Evolutionary conservation across 2,797 vertebrate genomes (phyloP), one percentile per base, ranked within the genome.

Genomic region (Trachurus trachurus): DNA sequence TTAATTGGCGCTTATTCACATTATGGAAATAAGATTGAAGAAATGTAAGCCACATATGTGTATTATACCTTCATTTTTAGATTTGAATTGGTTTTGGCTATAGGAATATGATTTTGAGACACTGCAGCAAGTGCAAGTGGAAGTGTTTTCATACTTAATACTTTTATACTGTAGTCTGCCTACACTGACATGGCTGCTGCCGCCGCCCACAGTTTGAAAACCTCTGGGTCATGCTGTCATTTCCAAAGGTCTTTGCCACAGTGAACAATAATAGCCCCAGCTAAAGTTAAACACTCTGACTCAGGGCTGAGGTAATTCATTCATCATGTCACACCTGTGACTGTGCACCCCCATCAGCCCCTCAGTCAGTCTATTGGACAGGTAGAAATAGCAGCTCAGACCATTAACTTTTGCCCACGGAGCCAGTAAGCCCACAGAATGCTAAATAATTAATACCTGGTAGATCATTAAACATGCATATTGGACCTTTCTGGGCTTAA

Each of bases 391-490:
- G 57, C 65, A 50, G 62, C 78, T 84, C 19, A 44, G 53, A 54
- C 74, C 66, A 73, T 74, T 78, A 77, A 80, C 74, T 64, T 69
- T 65, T 76, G 59, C 15, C 76, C 22, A 10, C 4, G 12, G 71
- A 73, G 74, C 71, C 71, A 71, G 56, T 74, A 80, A 80, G 77
- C 84, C 63, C 52, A 71, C 42, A 21, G 19, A 63, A 52, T 13
- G 22, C 58, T 93, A 17, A 92, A 93, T 92, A 85, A 91, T 91
- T 76, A 64, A 91, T 87, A 66, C 61, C 40, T 69, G 66, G 56
- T 39, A 44, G 78, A 75, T 78, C 52, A 92, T 93, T 84, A 90
- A 88, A 87, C 85, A 85, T 88, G 75, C 62, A 85, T 58, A 64
- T 71, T 29, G 64, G 42, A 39, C 76, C 76, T 73, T 76, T 85